Evolutionary conservation across 2,113 vertebrate species (phyloP).

Genomic region (Pteruthius melanotis): DNA sequence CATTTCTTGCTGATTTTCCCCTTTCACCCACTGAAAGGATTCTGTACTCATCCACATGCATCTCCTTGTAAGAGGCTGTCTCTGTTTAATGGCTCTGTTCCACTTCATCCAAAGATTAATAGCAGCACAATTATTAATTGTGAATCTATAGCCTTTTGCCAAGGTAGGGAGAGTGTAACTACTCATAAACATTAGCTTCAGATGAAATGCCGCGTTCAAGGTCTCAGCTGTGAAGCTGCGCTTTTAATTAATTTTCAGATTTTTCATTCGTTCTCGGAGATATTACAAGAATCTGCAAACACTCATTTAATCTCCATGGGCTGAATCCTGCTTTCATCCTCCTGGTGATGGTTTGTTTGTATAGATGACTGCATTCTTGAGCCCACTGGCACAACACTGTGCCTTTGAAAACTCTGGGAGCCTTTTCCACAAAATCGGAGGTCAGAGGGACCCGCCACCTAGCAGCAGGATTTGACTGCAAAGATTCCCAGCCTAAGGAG

Average conservation of each 20-base stretch:
- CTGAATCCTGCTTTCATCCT: not conserved
- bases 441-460: not conserved
- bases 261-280: not conserved
- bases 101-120: slow-evolving; percentile 29
- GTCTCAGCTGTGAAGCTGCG: slow-evolving; percentile 41
- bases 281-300: slow-evolving; percentile 2
- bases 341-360: not conserved
- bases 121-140: slow-evolving; percentile 14
- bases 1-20: not conserved
- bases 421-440: not conserved
- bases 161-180: not conserved
- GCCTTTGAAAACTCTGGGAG: not conserved
- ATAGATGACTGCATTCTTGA: not conserved
- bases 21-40: not conserved
- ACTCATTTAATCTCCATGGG: not conserved
- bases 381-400: not conserved
- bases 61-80: not conserved
- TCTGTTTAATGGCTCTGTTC: not conserved
- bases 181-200: slow-evolving; percentile 11
- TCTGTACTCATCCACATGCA: not conserved
- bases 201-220: not conserved
- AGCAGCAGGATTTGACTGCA: not conserved
- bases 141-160: not conserved
- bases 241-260: slow-evolving; percentile 52
- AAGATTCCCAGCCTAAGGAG: not conserved